Conservation (phyloP, 2,888 invertebrate species). For the Clistopyga incitator region DNA sequence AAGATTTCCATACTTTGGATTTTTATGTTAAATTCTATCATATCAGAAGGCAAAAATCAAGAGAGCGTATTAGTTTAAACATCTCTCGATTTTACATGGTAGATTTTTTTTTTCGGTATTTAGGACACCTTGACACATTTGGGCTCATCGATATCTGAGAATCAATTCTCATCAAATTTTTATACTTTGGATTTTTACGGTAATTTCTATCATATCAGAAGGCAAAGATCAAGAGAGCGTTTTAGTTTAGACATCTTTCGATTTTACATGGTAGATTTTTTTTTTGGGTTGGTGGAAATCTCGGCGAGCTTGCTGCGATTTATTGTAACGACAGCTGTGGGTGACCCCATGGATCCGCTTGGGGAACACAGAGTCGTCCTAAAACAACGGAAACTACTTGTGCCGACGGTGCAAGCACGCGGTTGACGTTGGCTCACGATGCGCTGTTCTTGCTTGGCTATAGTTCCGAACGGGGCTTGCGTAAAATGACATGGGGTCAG, state of each 20-base stretch:
- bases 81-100: background rate
- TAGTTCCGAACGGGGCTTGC: conserved; percentile 35
- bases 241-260: background rate
- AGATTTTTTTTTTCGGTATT: too few species aligned
- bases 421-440: conserved; percentile 27
- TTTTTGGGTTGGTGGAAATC: background rate
- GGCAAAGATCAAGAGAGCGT: background rate
- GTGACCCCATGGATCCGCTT: background rate
- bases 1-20: too few species aligned
- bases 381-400: conserved; percentile 77
- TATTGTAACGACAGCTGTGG: background rate
- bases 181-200: too few species aligned
- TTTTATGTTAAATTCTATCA: background rate
- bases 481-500: conserved; percentile 71
- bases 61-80: background rate
- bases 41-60: background rate
- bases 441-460: background rate
- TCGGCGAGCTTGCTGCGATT: conserved; percentile 12
- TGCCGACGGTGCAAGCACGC: conserved; percentile 66
- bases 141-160: too few species aligned
- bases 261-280: background rate
- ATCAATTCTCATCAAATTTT: too few species aligned
- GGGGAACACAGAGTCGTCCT: conserved; percentile 69
- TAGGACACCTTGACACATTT: too few species aligned
- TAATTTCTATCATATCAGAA: background rate